A percentile compares a stretch with the other conserved stretches of the same genome.
phyloP scores from a whole-genome alignment of 1,140 invertebrate species.

The Bathynomus jamesi region DNA sequence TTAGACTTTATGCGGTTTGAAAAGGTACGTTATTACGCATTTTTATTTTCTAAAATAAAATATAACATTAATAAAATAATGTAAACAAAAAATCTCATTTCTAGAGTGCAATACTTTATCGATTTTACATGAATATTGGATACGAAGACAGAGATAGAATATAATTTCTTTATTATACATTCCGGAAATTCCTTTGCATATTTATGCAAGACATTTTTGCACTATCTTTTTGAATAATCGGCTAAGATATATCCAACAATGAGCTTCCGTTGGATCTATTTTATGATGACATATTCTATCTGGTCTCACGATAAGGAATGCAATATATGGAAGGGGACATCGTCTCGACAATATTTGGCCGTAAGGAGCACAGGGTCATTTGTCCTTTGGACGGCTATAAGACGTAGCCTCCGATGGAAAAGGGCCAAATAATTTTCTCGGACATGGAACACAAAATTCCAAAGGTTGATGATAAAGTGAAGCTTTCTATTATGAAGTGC shows the following conservation, averaged over 20 bases:
- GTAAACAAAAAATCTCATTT: no score
- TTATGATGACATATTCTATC: neutral
- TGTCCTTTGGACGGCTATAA: neutral
- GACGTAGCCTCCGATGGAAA: neutral
- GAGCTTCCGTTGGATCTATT: neutral
- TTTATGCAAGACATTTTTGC: neutral
- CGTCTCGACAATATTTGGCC: neutral
- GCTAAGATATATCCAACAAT: conserved; percentile 1
- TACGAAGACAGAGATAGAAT: neutral
- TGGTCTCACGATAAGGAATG: neutral
- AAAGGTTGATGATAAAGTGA: neutral
- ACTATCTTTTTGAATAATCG: neutral
- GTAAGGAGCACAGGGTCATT: neutral
- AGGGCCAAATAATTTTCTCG: neutral
- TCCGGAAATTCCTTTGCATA: neutral
- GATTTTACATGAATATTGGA: neutral
- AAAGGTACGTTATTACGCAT: no score
- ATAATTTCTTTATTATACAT: neutral
- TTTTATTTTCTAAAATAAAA: no score
- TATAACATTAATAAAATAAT: no score
- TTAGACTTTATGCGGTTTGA: no score
- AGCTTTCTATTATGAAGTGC: neutral
- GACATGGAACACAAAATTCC: neutral
- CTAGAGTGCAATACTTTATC: neutral
- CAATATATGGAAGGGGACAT: neutral